Evolutionary conservation across 2,113 vertebrate genomes (phyloP).

Genomic region (Nesogale talazaci): DNA sequence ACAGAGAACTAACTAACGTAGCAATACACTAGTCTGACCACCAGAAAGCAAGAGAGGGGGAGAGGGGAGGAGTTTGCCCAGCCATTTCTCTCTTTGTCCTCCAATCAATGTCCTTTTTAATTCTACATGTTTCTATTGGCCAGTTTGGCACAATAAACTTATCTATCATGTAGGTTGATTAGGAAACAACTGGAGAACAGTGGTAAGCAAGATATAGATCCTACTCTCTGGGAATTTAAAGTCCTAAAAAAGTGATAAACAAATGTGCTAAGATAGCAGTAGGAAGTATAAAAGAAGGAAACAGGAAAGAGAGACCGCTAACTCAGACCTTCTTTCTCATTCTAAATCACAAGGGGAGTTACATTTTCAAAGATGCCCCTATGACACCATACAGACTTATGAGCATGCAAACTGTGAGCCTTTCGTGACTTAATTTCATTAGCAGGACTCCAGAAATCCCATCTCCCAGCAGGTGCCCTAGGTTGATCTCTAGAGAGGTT

Average conservation of each 20-base stretch:
- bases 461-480: neutral
- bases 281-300: neutral
- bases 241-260: neutral
- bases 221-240: neutral
- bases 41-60: no score
- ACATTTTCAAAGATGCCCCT: constrained; percentile 24
- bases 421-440: neutral
- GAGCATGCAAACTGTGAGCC: neutral
- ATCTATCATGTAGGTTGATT: neutral
- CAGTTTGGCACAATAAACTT: no score
- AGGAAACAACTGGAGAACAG: neutral
- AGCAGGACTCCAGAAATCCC: neutral
- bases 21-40: no score
- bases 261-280: neutral
- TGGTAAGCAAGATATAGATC: neutral
- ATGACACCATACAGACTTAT: neutral
- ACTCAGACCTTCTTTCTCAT: neutral
- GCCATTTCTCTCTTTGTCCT: no score
- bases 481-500: neutral
- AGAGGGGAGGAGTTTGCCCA: no score
- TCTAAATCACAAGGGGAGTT: neutral
- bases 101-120: no score
- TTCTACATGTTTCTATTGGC: no score
- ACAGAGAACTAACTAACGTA: no score
- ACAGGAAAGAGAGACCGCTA: neutral